Base-by-base conservation (phyloP, 2,113 vertebrate species). In the Stictonetta naevosa region DNA sequence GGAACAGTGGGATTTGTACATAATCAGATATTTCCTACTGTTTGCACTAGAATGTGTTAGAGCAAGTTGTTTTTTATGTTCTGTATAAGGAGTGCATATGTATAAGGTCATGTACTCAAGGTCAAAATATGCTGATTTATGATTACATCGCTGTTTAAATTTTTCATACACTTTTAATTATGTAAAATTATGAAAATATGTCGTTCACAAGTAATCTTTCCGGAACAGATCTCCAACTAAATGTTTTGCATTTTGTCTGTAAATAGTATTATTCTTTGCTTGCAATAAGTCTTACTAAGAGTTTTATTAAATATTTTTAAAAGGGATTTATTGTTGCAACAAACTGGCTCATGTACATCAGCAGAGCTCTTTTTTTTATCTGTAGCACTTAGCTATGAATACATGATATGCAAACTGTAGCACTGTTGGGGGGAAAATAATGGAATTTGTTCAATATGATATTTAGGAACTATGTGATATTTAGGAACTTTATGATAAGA, bases 1-100 rank as follows among this genome's bases (percentile, higher is more conserved):
- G n/a, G 52, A 82, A 20, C 20, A 4, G 10, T 64, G 23, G 28
- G 82, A 76, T 23, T 48, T 0, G 36, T 20, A 29, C 1, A 3
- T 63, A 63, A 68, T 31, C 12, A 52, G 48, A 2, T 34, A 59
- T 76, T 83, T 72, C 25, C 22, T 4, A 18, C 21, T 33, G 4
- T 80, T 86, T 56, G 6, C 20, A 11, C 55, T 94, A 11, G 25
- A 63, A 19, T 40, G 3, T 71, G 26, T 69, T 68, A 14, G 13
- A n/a, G 16, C 33, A 59, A 26, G 58, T 79, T 25, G 8, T 33
- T 81, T 83, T 48, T 72, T 22, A 13, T 8, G 3, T 81, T 58
- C 7, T 40, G 18, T 58, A 18, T 69, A 22, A 63, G 10, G 3
- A 23, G 11, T 13, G 1, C 18, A 36, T 2, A 3, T 4, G 1